These are phyloP conservation scores for Calephelis nemesis DNA, from an alignment of 1,140 invertebrate species.

Conservation along the genomic window DNA sequence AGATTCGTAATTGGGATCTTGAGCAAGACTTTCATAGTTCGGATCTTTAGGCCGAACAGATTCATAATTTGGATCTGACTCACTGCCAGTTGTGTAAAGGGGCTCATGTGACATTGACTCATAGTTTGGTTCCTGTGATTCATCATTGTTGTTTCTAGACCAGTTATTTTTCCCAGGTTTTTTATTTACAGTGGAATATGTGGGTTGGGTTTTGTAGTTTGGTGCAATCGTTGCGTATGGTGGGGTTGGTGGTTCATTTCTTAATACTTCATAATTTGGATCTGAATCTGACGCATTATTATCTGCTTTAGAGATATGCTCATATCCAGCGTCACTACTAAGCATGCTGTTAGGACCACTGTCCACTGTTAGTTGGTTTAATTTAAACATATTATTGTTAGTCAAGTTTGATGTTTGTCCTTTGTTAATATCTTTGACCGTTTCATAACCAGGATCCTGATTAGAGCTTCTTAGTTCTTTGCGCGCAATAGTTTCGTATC, in stretches of 20 bases:
- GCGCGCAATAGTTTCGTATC: slow-evolving; percentile 74
- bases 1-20: slow-evolving; percentile 69
- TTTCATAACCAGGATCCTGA: slow-evolving; percentile 83
- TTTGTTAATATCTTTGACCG: slow-evolving; percentile 74
- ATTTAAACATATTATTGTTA: slow-evolving; percentile 60
- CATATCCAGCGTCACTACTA: slow-evolving; percentile 83
- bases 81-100: slow-evolving; percentile 83
- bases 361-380: slow-evolving; percentile 59
- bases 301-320: slow-evolving; percentile 77
- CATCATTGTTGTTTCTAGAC: slow-evolving; percentile 66
- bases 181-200: slow-evolving; percentile 80
- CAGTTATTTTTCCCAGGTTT: slow-evolving; percentile 58
- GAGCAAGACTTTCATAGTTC: slow-evolving; percentile 66
- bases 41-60: slow-evolving; percentile 80
- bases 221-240: slow-evolving; percentile 74
- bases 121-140: slow-evolving; percentile 79
- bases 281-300: slow-evolving; percentile 82
- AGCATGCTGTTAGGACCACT: slow-evolving; percentile 80
- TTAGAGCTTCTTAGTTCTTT: slow-evolving; percentile 65
- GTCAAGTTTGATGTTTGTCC: slow-evolving; percentile 36
- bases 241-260: slow-evolving; percentile 76
- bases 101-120: slow-evolving; percentile 85
- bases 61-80: slow-evolving; percentile 87
- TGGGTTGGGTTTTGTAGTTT: slow-evolving; percentile 65
- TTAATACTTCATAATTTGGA: slow-evolving; percentile 86